Evolutionary conservation across 2,797 vertebrate species (phyloP), one percentile per base, ranked within the genome.

Genomic region (Eupleurogrammus muticus): DNA sequence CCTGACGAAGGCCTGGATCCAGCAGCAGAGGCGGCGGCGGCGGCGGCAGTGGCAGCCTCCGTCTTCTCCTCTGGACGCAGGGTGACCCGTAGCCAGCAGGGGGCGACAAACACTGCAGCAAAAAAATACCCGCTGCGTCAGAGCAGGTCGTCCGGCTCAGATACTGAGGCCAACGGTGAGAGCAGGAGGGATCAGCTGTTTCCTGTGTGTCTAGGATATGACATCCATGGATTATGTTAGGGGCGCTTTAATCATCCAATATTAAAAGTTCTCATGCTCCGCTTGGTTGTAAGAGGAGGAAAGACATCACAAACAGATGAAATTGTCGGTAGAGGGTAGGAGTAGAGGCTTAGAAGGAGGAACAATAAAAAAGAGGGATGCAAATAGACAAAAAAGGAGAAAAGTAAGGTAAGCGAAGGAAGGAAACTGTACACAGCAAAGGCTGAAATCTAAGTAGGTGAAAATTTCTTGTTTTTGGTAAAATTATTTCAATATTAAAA

Each of bases 71-170:
- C 96, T 17, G 96, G 88, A 9, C 93, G 97, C 64, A 95, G 97
- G 70, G 92, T 98, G 83, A 99, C 98, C 2, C 97, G 97, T 75
- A 99, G 97, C 94, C 97, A 99, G 75, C 96, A 97, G 87, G 96
- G 95, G 9, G 84, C 93, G 0, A 91, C 95, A 5, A 96, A 96
- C 82, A 90, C 95, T 51, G 12, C 77, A 1, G 95, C 96, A 5
- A 99, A 99, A 92, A 98, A 97, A 63, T 97, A 98, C 89, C 96
- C 96, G 0, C 94, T 98, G 63, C 92, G 97, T 1, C 97, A 98
- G 92, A 96, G 96, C 9, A 95, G 96, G 70, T 97, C 96, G 0
- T 99, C 97, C 0, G 96, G 97, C 66, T 97, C 97, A 0, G 97
- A 99, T 83, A 97, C 94, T 0, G 97, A 99, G 77, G 95, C 77